A percentile compares a stretch with the other conserved stretches of the same genome.
These are phyloP conservation scores for Falco cherrug DNA, from an alignment of 2,797 vertebrate species.

Conservation along the genomic window DNA sequence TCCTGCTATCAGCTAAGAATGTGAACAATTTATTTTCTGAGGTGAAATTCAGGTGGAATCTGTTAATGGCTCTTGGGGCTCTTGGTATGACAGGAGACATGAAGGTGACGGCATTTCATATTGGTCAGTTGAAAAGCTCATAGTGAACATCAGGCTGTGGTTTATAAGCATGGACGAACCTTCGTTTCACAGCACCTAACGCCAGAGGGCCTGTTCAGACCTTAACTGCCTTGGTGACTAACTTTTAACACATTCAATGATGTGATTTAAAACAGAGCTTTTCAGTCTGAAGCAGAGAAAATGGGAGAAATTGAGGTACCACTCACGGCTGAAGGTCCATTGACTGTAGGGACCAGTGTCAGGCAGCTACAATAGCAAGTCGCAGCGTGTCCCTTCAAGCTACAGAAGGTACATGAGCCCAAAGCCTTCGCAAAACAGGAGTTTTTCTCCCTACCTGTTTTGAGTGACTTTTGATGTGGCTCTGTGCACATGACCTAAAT, in stretches of 20 bases:
- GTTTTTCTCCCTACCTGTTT: neutral
- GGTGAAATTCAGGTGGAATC: neutral
- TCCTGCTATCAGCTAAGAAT: neutral
- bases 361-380: neutral
- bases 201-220: neutral
- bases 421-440: neutral
- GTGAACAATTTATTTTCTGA: neutral
- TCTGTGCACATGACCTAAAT: rapidly evolving
- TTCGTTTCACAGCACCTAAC: neutral
- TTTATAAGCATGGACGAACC: neutral
- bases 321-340: neutral
- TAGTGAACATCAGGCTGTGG: neutral
- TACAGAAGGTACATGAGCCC: rapidly evolving
- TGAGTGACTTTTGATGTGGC: neutral
- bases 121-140: neutral
- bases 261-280: neutral
- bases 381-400: rapidly evolving
- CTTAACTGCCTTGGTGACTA: neutral
- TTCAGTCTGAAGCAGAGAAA: neutral
- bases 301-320: neutral
- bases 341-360: neutral
- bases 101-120: neutral
- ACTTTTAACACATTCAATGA: neutral
- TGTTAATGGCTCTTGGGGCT: neutral
- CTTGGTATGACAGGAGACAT: neutral